Base-by-base conservation (phyloP, 1,140 invertebrate genomes). In the Euglossa dilemma region DNA sequence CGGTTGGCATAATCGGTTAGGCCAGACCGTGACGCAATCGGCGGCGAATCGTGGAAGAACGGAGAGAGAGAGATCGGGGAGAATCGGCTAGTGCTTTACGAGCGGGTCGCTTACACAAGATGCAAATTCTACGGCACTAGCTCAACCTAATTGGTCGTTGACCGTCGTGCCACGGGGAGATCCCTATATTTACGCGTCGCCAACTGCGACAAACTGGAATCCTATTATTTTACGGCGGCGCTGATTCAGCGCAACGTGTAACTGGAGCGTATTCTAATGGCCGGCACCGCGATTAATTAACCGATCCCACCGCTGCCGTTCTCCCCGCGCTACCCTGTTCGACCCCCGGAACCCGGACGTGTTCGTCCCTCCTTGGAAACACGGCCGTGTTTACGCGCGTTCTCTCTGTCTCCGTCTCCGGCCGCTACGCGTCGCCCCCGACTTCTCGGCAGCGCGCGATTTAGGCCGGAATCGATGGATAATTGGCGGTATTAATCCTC, bases 101-200 rank as follows among this genome's bases (percentile, higher is more conserved):
- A 77, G 74, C 56, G 28, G 36, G 56, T 78, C 75, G 75, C 81
- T 78, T 78, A 71, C 56, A 78, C 74, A 66, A 67, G 81, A 83
- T 83, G 75, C 81, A 83, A 83, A 83, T 83, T 78, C 75, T 56
- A 71, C 74, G 81, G 75, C 75, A 83, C 25, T 83, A 83, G 81
- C 75, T 83, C 81, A 83, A 77, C 64, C 81, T 83, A 83, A 83
- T 83, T 83, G 81, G 81, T 83, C 81, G 81, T 83, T 83, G 81
- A 83, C 81, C 81, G 81, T 83, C 81, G 74, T 71, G 66, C 81
- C 36, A 59, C 54, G 11, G 54, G 59, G 36, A 63, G 75, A 83
- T 83, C 75, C 81, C 81, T 83, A 78, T 77, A 77, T 83, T 77
- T 83, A 77, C 75, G 81, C 74, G 81, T 83, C 75, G 81, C 81